Evolutionary conservation across 1,140 invertebrate species (phyloP).

Genomic region (Formica exsecta): DNA sequence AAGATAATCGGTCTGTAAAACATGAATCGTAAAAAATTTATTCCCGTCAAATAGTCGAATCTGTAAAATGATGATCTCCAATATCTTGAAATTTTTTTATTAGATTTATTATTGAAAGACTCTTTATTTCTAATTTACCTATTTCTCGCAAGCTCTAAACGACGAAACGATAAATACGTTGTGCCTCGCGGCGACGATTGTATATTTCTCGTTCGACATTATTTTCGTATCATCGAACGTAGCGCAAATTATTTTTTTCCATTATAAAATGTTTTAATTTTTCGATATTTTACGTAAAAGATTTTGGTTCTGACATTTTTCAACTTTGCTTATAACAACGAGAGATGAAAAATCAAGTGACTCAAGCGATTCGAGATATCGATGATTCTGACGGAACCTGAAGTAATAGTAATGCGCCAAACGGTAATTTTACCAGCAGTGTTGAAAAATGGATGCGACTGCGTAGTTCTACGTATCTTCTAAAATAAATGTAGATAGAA

Average conservation of each 20-base stretch:
- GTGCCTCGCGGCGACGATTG: neutral
- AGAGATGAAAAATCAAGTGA: constrained; percentile 20
- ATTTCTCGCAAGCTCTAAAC: neutral
- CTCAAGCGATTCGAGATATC: constrained; percentile 35
- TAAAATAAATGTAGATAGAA: neutral
- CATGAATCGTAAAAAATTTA: neutral
- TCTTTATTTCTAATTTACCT: constrained; percentile 7
- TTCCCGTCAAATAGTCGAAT: neutral
- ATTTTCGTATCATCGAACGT: constrained; percentile 15
- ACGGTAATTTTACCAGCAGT: no score
- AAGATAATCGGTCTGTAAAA: neutral
- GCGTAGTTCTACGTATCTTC: no score
- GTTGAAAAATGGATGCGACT: no score
- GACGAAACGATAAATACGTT: neutral
- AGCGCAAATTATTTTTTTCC: neutral
- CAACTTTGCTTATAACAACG: neutral
- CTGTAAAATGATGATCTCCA: neutral
- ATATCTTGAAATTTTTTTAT: neutral
- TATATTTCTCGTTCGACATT: neutral
- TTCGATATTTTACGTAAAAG: neutral
- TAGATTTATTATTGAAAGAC: neutral
- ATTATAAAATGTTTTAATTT: neutral
- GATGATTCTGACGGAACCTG: neutral
- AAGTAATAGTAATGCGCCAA: neutral
- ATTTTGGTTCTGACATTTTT: constrained; percentile 46